These are phyloP conservation scores for Premnoplex brunnescens DNA, from an alignment of 2,797 vertebrate genomes.

Conservation along the genomic window DNA sequence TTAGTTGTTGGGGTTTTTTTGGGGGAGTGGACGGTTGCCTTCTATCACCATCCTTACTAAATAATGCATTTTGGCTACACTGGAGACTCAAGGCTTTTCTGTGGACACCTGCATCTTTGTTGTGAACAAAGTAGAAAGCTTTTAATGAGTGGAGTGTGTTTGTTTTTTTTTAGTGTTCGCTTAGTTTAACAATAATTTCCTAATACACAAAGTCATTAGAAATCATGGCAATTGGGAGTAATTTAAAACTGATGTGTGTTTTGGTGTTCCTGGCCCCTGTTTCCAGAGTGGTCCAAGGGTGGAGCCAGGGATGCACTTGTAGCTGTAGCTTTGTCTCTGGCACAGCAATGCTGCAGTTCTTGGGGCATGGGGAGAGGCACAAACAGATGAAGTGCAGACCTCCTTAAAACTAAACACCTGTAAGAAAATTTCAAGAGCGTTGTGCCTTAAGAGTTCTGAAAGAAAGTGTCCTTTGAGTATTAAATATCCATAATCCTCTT, in stretches of 20 bases:
- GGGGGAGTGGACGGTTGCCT: accelerated
- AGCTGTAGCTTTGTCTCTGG: conserved; percentile 41
- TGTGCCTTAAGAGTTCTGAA: conserved; percentile 65
- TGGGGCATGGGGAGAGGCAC: conserved; percentile 20
- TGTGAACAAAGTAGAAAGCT: not conserved
- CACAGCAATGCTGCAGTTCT: conserved; percentile 35
- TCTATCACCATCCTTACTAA: not conserved
- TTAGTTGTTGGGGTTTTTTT: accelerated
- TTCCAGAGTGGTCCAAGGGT: conserved; percentile 30
- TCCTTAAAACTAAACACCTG: conserved; percentile 75
- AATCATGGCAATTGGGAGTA: not conserved
- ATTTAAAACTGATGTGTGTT: not conserved
- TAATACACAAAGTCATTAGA: not conserved
- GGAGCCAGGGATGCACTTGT: conserved; percentile 48
- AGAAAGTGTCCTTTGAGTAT: conserved; percentile 73
- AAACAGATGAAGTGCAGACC: conserved; percentile 76
- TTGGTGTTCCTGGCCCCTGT: conserved; percentile 27
- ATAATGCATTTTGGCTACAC: accelerated
- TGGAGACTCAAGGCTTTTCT: not conserved
- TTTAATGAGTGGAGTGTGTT: not conserved
- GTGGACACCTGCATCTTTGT: accelerated
- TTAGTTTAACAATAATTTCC: conserved; percentile 2
- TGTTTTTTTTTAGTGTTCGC: not conserved
- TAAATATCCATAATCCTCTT: conserved; percentile 69
- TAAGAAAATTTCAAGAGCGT: conserved; percentile 72